Evolutionary conservation across 2,797 vertebrate genomes (phyloP).

Genomic region (Pangasius mekongensis): DNA sequence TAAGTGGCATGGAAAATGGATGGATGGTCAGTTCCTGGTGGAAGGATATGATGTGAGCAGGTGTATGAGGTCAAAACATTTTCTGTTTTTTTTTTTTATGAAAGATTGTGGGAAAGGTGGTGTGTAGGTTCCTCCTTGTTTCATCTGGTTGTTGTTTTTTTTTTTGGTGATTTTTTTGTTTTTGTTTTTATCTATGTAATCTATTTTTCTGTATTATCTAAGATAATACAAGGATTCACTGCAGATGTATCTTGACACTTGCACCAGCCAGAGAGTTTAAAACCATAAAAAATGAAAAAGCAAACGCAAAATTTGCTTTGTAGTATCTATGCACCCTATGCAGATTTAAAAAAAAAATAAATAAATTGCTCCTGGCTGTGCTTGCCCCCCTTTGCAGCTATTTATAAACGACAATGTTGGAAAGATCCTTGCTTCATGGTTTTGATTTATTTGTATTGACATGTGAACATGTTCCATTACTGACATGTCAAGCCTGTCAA

Average conservation of each 20-base stretch:
- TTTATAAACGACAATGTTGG: neutral
- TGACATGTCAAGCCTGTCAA: constrained; percentile 49
- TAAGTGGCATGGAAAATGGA: too few species aligned
- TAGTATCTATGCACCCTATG: neutral
- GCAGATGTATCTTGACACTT: neutral
- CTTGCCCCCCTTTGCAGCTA: neutral
- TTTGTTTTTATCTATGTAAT: neutral
- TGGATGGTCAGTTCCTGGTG: neutral
- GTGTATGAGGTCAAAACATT: neutral
- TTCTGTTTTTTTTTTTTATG: neutral
- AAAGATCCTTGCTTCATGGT: neutral
- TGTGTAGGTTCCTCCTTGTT: neutral
- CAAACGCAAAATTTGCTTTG: neutral
- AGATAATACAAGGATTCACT: neutral
- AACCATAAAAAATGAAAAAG: neutral
- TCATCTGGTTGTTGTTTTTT: neutral
- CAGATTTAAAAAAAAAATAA: too few species aligned
- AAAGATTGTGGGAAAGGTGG: neutral
- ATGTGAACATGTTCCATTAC: neutral
- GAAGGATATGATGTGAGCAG: neutral
- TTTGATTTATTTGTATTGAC: constrained; percentile 25
- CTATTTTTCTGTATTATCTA: neutral
- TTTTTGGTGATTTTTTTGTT: neutral
- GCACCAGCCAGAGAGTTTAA: neutral
- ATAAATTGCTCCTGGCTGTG: neutral